Evolutionary conservation across 2,797 vertebrate genomes (phyloP).

Genomic region (Chrysocyon brachyurus): DNA sequence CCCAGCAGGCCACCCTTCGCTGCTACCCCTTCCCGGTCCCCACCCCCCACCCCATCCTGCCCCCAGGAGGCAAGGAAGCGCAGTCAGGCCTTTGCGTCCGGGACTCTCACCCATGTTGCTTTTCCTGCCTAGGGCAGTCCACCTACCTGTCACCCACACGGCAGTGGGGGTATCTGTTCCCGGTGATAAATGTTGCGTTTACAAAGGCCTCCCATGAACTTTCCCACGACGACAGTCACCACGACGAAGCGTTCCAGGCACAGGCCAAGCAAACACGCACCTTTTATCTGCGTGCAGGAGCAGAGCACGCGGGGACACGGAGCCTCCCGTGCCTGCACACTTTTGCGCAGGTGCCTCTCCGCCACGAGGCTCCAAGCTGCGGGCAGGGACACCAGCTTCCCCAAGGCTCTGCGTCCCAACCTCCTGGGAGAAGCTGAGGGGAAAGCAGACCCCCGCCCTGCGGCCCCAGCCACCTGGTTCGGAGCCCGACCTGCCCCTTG

Average conservation of each 20-base stretch:
- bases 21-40: background rate
- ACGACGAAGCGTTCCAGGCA: background rate
- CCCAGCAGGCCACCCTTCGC: rapidly evolving
- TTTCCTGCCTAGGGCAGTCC: background rate
- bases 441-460: rapidly evolving
- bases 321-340: background rate
- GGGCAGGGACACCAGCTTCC: rapidly evolving
- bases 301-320: background rate
- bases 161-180: background rate
- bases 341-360: rapidly evolving
- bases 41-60: background rate
- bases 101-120: background rate
- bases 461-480: rapidly evolving
- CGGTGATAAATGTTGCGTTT: background rate
- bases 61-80: background rate
- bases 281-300: rapidly evolving
- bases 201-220: background rate
- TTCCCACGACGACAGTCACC: background rate
- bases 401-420: rapidly evolving
- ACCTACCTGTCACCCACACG: background rate
- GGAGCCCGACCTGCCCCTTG: rapidly evolving
- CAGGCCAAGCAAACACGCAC: background rate
- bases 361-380: background rate
- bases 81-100: background rate
- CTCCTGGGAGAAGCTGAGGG: rapidly evolving